Evolutionary conservation across 2,888 invertebrate species (phyloP).

Genomic region (Tipula unca): DNA sequence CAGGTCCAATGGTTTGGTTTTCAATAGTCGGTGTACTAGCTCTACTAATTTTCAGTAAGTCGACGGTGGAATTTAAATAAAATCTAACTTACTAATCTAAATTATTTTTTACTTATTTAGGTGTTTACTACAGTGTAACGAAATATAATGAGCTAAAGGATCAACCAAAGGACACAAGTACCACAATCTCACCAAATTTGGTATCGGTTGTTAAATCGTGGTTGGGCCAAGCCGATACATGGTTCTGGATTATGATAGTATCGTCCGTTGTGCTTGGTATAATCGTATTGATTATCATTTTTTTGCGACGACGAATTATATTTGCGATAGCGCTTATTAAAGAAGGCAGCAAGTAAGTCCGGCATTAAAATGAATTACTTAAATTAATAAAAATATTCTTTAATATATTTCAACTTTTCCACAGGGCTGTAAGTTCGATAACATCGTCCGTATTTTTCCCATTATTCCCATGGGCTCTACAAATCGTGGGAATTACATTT

Average conservation of each 20-base stretch:
- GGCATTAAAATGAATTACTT: not conserved
- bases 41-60: no score
- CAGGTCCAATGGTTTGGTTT: no score
- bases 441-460: constrained; percentile 85
- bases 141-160: constrained; percentile 43
- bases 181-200: constrained; percentile 22
- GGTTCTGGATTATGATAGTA: no score
- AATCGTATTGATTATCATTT: no score
- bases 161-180: not conserved
- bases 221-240: constrained; percentile 38
- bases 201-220: constrained; percentile 21
- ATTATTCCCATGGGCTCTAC: constrained; percentile 77
- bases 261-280: constrained; percentile 28
- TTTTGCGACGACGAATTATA: no score
- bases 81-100: not conserved
- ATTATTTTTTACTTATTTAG: constrained; percentile 39
- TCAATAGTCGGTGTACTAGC: no score
- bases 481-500: constrained; percentile 62
- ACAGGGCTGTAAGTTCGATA: constrained; percentile 44
- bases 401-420: constrained; percentile 27
- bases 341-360: constrained; percentile 25
- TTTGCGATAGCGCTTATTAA: no score
- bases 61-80: no score
- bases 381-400: not conserved
- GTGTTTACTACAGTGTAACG: constrained; percentile 51